A percentile compares a stretch with the other conserved stretches of the same genome.
phyloP scores from a whole-genome alignment of 1,140 invertebrate species.

The Charaxes varanes region DNA sequence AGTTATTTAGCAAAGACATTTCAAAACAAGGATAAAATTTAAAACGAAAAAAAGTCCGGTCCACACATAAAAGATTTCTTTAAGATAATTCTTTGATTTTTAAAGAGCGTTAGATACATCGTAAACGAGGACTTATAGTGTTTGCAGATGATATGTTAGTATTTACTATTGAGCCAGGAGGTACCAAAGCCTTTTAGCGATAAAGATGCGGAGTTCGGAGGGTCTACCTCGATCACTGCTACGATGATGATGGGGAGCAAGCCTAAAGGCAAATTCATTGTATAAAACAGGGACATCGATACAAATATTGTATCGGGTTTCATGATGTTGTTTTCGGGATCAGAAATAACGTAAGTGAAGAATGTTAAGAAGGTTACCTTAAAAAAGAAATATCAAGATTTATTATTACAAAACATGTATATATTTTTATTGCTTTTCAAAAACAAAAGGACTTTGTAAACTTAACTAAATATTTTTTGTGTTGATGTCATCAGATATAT shows the following conservation, averaged over 20 bases:
- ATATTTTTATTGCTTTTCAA: not conserved
- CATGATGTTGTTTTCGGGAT: constrained; percentile 77
- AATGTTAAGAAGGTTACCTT: constrained; percentile 89
- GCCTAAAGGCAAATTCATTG: constrained; percentile 86
- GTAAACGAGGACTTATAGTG: not conserved
- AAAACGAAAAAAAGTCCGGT: too few species aligned
- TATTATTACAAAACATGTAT: not conserved
- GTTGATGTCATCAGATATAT: too few species aligned
- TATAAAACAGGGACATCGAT: constrained; percentile 89
- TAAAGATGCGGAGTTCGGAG: constrained; percentile 22
- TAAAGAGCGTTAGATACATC: not conserved
- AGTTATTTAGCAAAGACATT: too few species aligned
- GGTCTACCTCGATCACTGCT: constrained; percentile 80
- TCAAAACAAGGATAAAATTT: too few species aligned
- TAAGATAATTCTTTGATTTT: too few species aligned
- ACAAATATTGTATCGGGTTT: constrained; percentile 89
- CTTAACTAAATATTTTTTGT: too few species aligned
- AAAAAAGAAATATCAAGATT: constrained; percentile 41
- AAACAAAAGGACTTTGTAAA: not conserved
- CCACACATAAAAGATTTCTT: too few species aligned
- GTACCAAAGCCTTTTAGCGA: constrained; percentile 45
- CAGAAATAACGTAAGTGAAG: constrained; percentile 84
- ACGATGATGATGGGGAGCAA: constrained; percentile 82
- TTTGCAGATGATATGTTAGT: constrained; percentile 27
- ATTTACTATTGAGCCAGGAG: constrained; percentile 21